Evolutionary conservation across 2,888 invertebrate genomes (phyloP).

Genomic region (Caenorhabditis sp.): DNA sequence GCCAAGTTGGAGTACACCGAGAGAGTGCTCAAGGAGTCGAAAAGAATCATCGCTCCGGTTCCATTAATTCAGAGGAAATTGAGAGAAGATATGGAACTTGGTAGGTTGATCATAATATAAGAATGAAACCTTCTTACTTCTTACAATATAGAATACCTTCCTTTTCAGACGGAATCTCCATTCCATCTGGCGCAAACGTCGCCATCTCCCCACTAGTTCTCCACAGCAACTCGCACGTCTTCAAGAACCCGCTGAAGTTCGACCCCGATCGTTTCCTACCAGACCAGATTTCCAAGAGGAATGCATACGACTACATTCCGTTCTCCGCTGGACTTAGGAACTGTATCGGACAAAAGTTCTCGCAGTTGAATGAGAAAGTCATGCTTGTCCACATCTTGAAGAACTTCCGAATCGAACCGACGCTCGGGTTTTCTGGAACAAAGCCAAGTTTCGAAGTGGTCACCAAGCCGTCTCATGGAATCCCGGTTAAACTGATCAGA

Average conservation of each 20-base stretch:
- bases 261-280: conserved; percentile 84
- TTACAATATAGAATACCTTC: too few species aligned
- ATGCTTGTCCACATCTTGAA: conserved; percentile 27
- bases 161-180: conserved; percentile 23
- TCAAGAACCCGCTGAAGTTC: conserved; percentile 83
- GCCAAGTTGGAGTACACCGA: conserved; percentile 41
- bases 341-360: conserved; percentile 84
- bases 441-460: conserved; percentile 9
- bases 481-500: conserved; percentile 32
- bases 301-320: conserved; percentile 76
- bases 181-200: conserved; percentile 38
- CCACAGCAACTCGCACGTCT: conserved; percentile 49
- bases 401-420: conserved; percentile 18
- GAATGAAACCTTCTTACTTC: too few species aligned
- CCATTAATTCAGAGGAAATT: conserved; percentile 67
- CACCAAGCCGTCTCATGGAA: conserved; percentile 30
- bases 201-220: conserved; percentile 45
- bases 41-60: conserved; percentile 72
- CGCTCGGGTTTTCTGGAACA: not conserved
- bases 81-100: conserved; percentile 31
- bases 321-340: conserved; percentile 80
- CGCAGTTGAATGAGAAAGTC: conserved; percentile 84
- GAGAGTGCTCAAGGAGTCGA: conserved; percentile 72
- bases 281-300: conserved; percentile 77
- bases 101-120: conserved; percentile 7